Evolutionary conservation across 1,140 invertebrate species (phyloP).

Genomic region (Andrena cerasifolii): DNA sequence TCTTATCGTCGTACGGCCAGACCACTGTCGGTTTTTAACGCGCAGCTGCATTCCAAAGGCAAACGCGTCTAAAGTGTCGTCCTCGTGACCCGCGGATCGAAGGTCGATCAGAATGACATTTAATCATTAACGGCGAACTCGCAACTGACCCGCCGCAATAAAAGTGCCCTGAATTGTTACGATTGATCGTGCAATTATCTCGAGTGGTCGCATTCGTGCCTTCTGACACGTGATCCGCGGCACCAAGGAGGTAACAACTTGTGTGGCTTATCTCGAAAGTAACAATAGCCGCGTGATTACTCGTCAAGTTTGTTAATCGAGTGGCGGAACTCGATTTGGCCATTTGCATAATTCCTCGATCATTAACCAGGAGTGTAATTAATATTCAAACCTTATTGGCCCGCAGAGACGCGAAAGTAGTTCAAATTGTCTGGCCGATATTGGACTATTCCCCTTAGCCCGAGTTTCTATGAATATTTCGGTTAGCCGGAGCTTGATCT

Average conservation of each 20-base stretch:
- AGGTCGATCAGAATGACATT: slow-evolving; percentile 39
- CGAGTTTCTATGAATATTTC: background rate
- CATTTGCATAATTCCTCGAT: background rate
- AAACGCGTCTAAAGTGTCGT: slow-evolving; percentile 41
- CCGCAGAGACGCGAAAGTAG: background rate
- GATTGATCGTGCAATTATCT: slow-evolving; percentile 29
- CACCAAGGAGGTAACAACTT: slow-evolving; percentile 39
- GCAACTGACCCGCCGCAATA: slow-evolving; percentile 32
- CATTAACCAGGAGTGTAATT: slow-evolving; percentile 13
- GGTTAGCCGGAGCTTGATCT: no score
- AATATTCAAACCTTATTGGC: background rate
- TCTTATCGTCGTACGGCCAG: no score
- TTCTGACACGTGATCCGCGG: slow-evolving; percentile 23
- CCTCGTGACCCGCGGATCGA: slow-evolving; percentile 47
- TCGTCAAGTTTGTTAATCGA: slow-evolving; percentile 5
- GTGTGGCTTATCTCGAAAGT: background rate
- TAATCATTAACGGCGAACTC: slow-evolving; percentile 52
- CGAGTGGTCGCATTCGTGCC: slow-evolving; percentile 23
- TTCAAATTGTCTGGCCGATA: background rate
- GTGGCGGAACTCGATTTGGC: background rate
- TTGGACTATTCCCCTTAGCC: background rate
- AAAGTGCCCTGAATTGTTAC: slow-evolving; percentile 30
- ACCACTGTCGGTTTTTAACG: background rate
- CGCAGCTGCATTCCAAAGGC: slow-evolving; percentile 12
- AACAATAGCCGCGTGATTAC: background rate